A percentile compares a stretch with the other conserved stretches of the same genome.
Conservation (phyloP, 2,113 vertebrate genomes). For the Pseudois nayaur region DNA sequence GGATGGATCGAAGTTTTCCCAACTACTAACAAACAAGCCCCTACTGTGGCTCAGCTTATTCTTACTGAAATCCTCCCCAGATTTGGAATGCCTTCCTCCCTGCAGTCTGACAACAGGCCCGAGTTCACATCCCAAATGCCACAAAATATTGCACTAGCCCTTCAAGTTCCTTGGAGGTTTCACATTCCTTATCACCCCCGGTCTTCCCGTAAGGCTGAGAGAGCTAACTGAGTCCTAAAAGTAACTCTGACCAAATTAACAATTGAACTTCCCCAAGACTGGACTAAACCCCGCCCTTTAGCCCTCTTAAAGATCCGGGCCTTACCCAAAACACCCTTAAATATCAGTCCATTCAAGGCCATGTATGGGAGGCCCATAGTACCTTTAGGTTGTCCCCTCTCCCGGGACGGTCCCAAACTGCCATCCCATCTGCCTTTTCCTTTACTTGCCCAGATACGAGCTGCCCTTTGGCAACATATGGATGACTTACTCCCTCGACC, state of each 20-base stretch:
- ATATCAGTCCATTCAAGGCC: not conserved
- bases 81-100: not conserved
- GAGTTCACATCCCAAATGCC: not conserved
- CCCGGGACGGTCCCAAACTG: not conserved
- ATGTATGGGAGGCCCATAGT: not conserved
- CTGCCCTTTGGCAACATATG: not conserved
- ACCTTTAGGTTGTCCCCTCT: not conserved
- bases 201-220: not conserved
- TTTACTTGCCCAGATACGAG: not conserved
- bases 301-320: not conserved
- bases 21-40: not conserved
- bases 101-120: not conserved
- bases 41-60: not conserved
- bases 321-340: not conserved
- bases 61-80: not conserved
- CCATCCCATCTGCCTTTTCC: not conserved
- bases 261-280: not conserved
- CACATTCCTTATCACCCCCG: not conserved
- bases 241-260: not conserved
- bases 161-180: not conserved
- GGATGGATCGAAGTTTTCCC: not conserved
- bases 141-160: not conserved
- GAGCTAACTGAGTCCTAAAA: not conserved
- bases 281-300: not conserved
- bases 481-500: not conserved